Evolutionary conservation across 2,113 vertebrate genomes (phyloP).

Genomic region (Bubalus kerabau): DNA sequence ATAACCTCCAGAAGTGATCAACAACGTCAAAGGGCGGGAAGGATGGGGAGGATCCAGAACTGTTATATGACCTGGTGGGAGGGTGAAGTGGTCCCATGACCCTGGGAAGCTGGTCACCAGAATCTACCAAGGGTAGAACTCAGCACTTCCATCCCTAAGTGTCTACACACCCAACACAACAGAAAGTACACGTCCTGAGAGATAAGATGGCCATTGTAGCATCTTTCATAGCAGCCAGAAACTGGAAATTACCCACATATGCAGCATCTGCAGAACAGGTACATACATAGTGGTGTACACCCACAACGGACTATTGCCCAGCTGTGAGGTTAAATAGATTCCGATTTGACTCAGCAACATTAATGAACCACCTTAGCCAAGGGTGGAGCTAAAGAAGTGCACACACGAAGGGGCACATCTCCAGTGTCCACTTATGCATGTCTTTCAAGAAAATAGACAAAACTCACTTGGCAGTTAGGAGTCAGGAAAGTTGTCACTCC

Average conservation of each 20-base stretch:
- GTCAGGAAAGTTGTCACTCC: background rate
- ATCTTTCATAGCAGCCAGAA: background rate
- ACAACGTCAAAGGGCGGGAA: background rate
- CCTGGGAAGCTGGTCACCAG: background rate
- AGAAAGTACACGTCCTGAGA: background rate
- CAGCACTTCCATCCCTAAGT: background rate
- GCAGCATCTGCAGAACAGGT: background rate
- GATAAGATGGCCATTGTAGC: background rate
- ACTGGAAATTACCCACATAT: background rate
- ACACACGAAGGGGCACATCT: background rate
- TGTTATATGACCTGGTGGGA: background rate
- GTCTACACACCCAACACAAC: background rate
- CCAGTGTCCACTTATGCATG: too few relatives aligned
- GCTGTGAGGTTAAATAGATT: background rate
- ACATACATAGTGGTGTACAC: background rate
- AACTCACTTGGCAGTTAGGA: background rate
- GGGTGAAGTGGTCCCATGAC: background rate
- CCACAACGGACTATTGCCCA: background rate
- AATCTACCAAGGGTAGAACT: background rate
- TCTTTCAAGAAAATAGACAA: background rate
- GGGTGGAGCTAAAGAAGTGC: background rate
- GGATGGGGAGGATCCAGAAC: background rate
- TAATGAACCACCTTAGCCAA: background rate
- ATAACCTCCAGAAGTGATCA: background rate
- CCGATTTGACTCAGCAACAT: background rate